phyloP scores from a whole-genome alignment of 2,113 vertebrate species.

The Macroglossus sobrinus region DNA sequence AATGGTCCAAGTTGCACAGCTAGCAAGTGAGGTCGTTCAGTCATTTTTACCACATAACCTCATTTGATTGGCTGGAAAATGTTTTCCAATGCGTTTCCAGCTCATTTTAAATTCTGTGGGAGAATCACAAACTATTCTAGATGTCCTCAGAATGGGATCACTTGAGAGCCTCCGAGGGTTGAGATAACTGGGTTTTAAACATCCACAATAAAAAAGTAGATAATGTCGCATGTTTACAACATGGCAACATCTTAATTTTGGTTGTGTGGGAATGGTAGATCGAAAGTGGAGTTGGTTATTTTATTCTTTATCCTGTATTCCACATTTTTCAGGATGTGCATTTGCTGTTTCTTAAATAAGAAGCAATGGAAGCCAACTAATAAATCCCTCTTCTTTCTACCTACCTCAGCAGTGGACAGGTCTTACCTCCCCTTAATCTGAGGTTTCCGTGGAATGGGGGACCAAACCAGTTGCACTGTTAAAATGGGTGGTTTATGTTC shows the following conservation, averaged over 20 bases:
- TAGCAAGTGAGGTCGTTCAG: background rate
- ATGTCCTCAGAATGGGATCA: background rate
- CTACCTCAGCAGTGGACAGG: background rate
- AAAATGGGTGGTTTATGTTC: background rate
- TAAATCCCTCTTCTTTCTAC: background rate
- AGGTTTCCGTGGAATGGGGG: background rate
- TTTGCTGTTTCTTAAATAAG: constrained; percentile 11
- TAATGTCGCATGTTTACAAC: background rate
- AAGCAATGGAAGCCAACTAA: background rate
- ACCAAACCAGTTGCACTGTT: background rate
- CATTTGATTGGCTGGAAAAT: background rate
- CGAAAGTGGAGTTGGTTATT: background rate
- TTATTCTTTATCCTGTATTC: background rate
- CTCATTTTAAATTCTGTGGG: constrained; percentile 18
- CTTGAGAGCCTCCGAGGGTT: background rate
- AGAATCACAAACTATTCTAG: background rate
- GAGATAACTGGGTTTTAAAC: background rate
- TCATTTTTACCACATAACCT: background rate
- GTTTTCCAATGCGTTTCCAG: background rate
- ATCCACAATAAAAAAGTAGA: background rate
- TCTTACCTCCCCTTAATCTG: background rate
- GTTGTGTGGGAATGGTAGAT: background rate
- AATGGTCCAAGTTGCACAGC: background rate
- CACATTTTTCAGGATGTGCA: background rate
- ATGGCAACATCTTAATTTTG: background rate